phyloP scores from a whole-genome alignment of 2,888 invertebrate species.

The Lacanobia wlatinum region DNA sequence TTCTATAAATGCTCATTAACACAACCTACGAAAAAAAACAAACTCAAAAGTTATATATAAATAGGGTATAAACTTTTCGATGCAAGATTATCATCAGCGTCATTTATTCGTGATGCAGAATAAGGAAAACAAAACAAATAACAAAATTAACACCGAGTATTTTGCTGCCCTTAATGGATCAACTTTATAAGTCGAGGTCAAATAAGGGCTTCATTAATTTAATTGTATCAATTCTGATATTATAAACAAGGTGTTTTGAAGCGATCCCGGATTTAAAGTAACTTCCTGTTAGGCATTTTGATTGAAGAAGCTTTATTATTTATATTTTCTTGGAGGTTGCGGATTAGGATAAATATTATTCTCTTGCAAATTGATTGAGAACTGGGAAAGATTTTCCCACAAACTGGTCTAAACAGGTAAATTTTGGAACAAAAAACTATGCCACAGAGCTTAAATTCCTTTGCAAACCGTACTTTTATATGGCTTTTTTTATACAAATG shows the following conservation, averaged over 20 bases:
- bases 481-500: no score
- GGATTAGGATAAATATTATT: neutral
- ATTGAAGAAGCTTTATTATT: neutral
- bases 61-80: no score
- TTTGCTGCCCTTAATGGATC: neutral
- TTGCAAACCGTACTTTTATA: no score
- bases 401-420: neutral
- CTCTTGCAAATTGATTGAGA: neutral
- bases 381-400: neutral
- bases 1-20: no score
- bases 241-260: conserved; percentile 10
- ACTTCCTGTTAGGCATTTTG: neutral
- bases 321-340: neutral
- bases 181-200: neutral
- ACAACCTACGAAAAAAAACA: no score
- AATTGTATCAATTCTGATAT: neutral
- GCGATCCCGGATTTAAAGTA: neutral
- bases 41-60: no score
- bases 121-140: conserved; percentile 2
- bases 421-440: no score
- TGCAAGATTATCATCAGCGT: no score
- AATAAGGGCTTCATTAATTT: neutral
- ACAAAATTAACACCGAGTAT: neutral
- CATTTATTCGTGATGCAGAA: no score
- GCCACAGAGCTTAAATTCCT: no score